A percentile compares a stretch with the other conserved stretches of the same genome.
Conservation (phyloP, 2,113 vertebrate genomes). For the Aptenodytes forsteri region DNA sequence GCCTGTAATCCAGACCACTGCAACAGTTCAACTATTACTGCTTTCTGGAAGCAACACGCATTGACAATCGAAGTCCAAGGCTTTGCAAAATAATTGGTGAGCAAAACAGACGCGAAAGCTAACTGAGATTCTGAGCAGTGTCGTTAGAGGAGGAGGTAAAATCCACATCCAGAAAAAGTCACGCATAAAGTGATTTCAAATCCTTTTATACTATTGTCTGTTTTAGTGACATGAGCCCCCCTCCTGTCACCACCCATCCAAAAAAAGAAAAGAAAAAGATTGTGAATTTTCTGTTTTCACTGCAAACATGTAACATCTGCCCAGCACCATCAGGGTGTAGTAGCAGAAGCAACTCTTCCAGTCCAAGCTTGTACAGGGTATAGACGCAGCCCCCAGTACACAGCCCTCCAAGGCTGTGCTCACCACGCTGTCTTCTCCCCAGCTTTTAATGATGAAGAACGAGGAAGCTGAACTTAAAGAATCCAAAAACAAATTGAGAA, state of each 20-base stretch:
- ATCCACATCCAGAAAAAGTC: not conserved
- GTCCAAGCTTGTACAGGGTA: accelerated
- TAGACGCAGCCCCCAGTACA: not conserved
- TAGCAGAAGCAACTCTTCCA: not conserved
- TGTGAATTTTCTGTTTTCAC: not conserved
- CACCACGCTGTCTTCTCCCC: not conserved
- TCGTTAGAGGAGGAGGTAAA: not conserved
- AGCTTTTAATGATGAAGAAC: not conserved
- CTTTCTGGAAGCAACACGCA: not conserved
- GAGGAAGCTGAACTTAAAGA: not conserved
- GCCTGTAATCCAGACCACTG: not conserved
- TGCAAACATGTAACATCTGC: not conserved
- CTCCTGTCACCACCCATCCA: not conserved
- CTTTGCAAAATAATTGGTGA: not conserved
- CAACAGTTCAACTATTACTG: not conserved
- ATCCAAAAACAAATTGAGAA: not conserved
- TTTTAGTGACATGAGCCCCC: not conserved
- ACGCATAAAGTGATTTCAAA: not conserved
- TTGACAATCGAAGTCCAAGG: not conserved
- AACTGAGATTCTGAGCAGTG: not conserved
- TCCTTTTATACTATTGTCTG: not conserved
- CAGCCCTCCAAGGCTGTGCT: not conserved
- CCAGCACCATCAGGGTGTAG: not conserved
- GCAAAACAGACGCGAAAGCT: not conserved
- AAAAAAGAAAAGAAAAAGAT: accelerated